These are phyloP conservation scores for Andrena haemorrhoa DNA, from an alignment of 2,888 invertebrate genomes.

Conservation along the genomic window DNA sequence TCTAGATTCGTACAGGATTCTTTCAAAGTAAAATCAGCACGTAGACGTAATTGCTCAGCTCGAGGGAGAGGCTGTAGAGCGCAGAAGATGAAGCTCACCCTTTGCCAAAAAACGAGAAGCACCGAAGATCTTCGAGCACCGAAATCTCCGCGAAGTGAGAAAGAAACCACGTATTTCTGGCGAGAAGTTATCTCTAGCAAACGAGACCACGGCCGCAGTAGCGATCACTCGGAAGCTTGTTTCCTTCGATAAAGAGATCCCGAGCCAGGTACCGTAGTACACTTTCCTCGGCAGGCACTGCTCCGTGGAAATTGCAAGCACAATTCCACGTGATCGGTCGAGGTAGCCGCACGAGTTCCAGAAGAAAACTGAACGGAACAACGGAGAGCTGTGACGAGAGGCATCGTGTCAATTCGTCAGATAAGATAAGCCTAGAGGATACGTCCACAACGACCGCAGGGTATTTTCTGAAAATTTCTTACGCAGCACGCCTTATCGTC, in stretches of 20 bases:
- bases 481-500: background rate
- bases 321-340: conserved; percentile 3
- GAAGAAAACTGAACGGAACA: conserved; percentile 44
- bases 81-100: background rate
- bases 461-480: conserved; percentile 51
- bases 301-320: background rate
- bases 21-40: too few relatives aligned
- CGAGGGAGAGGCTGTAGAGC: background rate
- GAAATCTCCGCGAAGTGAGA: background rate
- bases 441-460: conserved; percentile 32
- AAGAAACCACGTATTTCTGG: conserved; percentile 4
- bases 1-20: too few relatives aligned
- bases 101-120: background rate
- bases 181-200: conserved; percentile 2
- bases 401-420: conserved; percentile 56
- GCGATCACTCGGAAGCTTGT: background rate
- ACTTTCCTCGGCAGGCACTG: background rate
- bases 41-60: background rate
- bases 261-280: background rate
- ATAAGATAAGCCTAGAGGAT: conserved; percentile 58
- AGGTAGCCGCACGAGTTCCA: conserved; percentile 2
- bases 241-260: background rate
- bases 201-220: background rate
- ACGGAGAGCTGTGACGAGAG: conserved; percentile 41
- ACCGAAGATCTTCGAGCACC: background rate